phyloP scores from a whole-genome alignment of 2,113 vertebrate species.

The Odontesthes bonariensis region DNA sequence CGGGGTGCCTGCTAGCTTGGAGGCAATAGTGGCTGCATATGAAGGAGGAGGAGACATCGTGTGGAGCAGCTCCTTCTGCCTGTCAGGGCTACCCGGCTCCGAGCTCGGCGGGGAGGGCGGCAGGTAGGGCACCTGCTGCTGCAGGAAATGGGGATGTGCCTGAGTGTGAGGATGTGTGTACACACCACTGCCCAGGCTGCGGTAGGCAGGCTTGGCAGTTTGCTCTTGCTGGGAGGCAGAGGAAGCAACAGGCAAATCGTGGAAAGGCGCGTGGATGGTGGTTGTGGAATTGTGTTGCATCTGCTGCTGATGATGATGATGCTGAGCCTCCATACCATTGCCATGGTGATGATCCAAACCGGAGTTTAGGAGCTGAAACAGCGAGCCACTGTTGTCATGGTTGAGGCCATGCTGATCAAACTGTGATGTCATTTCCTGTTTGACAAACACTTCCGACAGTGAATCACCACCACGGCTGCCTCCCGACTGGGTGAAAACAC shows the following conservation, averaged over 20 bases:
- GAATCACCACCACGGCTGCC: constrained; percentile 37
- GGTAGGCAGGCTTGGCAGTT: constrained; percentile 89
- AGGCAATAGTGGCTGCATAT: constrained; percentile 96
- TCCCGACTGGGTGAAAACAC: constrained; percentile 90
- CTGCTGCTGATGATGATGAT: constrained; percentile 60
- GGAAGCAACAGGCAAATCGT: constrained; percentile 80
- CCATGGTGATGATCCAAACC: constrained; percentile 91
- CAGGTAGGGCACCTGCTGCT: constrained; percentile 92
- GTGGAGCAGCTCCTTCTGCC: constrained; percentile 95
- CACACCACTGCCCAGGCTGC: constrained; percentile 83
- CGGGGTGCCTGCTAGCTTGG: constrained; percentile 89
- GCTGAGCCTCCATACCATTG: constrained; percentile 73
- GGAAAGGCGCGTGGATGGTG: constrained; percentile 68
- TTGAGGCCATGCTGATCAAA: constrained; percentile 69
- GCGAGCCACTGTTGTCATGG: constrained; percentile 84
- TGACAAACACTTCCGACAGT: constrained; percentile 89
- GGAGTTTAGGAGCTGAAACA: constrained; percentile 94
- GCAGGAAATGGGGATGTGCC: constrained; percentile 78
- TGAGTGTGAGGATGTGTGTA: constrained; percentile 74
- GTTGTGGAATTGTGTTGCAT: constrained; percentile 64
- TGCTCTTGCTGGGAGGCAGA: constrained; percentile 84
- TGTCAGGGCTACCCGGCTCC: constrained; percentile 95
- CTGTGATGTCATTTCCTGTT: constrained; percentile 91
- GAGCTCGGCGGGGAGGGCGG: constrained; percentile 97
- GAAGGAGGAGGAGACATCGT: constrained; percentile 96